Percentiles rank a stretch among this genome's conserved stretches.
Evolutionary conservation across 2,888 invertebrate species (phyloP).

Genomic region (Acronicta leporina): DNA sequence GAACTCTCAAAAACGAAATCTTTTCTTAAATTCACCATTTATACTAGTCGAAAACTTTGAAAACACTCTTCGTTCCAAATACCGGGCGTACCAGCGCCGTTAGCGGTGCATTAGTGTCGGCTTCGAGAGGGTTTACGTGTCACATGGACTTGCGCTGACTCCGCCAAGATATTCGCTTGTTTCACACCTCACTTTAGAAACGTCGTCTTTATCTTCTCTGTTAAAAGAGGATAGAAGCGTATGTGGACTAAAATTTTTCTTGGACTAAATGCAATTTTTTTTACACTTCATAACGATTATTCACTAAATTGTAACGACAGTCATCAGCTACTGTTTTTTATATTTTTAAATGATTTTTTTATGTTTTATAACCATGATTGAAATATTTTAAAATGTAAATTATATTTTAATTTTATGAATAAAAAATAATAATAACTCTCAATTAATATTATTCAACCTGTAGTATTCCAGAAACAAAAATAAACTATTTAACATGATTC

Average conservation of each 20-base stretch:
- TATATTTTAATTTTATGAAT: no score
- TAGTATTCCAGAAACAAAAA: conserved; percentile 4
- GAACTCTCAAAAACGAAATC: not conserved
- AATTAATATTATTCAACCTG: not conserved
- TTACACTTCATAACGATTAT: no score
- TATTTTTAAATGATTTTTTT: no score
- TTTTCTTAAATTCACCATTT: not conserved
- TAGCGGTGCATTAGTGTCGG: conserved; percentile 42
- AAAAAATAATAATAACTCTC: no score
- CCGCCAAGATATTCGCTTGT: conserved; percentile 15
- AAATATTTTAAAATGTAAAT: no score
- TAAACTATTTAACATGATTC: conserved; percentile 7
- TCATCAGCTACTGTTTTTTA: no score
- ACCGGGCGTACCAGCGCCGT: conserved; percentile 12
- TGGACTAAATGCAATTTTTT: no score
- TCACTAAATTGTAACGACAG: no score
- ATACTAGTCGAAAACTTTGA: conserved; percentile 1
- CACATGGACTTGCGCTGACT: conserved; percentile 31
- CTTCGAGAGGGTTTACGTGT: conserved; percentile 22
- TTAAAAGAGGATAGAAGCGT: no score
- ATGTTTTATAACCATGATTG: no score
- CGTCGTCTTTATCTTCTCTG: conserved; percentile 8
- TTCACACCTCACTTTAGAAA: conserved; percentile 3
- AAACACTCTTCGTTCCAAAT: conserved; percentile 10
- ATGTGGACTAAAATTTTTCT: not conserved